These are phyloP conservation scores for Muntiacus muntjak DNA, from an alignment of 2,113 vertebrate genomes.

Conservation along the genomic window DNA sequence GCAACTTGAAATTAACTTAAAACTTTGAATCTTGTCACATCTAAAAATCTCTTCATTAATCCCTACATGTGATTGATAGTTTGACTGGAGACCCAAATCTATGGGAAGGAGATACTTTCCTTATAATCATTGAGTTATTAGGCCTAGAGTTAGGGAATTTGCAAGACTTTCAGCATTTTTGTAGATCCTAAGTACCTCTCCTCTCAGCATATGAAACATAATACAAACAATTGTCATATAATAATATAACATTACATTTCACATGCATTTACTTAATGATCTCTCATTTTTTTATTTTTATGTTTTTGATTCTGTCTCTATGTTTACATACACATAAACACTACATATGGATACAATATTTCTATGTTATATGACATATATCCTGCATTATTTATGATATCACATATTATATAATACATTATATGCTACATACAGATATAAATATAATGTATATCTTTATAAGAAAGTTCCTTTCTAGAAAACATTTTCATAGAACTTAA, in stretches of 20 bases:
- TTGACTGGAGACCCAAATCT: not conserved
- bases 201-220: not conserved
- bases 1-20: conserved; percentile 46
- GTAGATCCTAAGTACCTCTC: not conserved
- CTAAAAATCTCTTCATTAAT: conserved; percentile 37
- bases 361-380: not conserved
- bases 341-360: not conserved
- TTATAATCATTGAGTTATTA: not conserved
- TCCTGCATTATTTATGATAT: not conserved
- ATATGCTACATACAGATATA: not conserved
- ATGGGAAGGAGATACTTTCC: not conserved
- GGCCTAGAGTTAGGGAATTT: not conserved
- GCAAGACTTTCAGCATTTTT: not conserved
- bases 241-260: not conserved
- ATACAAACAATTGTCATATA: not conserved
- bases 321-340: not conserved
- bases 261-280: not conserved
- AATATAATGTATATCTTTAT: not conserved
- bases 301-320: not conserved
- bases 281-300: not conserved
- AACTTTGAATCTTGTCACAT: not conserved
- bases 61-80: not conserved
- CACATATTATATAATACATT: not conserved
- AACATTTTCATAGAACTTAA: not conserved
- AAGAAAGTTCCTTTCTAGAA: not conserved